Conservation (phyloP, 2,888 invertebrate genomes). For the Pharmacophagus antenor region DNA sequence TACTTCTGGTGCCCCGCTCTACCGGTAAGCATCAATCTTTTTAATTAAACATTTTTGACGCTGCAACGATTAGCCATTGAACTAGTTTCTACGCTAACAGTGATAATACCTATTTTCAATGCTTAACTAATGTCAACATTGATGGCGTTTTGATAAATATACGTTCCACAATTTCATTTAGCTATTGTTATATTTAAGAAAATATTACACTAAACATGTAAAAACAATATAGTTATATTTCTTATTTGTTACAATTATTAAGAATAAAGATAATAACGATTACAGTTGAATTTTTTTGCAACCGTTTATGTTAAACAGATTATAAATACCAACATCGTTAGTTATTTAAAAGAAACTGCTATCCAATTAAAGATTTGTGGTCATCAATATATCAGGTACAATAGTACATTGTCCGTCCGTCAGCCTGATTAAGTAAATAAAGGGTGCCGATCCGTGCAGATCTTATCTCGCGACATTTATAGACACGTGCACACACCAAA, state of each 20-base stretch:
- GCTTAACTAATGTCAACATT: too few relatives aligned
- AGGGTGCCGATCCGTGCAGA: conserved; percentile 74
- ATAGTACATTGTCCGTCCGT: conserved; percentile 79
- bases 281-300: too few relatives aligned
- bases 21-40: conserved; percentile 80
- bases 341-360: conserved; percentile 48
- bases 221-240: too few relatives aligned
- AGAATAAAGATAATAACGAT: too few relatives aligned
- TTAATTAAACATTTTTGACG: conserved; percentile 81
- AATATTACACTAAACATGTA: too few relatives aligned
- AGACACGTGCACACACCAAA: conserved; percentile 50
- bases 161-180: too few relatives aligned
- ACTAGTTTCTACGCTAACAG: conserved; percentile 70
- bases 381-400: conserved; percentile 75
- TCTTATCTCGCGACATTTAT: conserved; percentile 69
- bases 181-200: too few relatives aligned
- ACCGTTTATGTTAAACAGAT: conserved; percentile 26
- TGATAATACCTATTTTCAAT: conserved; percentile 40
- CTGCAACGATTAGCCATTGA: conserved; percentile 75
- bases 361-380: conserved; percentile 58
- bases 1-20: conserved; percentile 75
- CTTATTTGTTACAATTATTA: too few relatives aligned
- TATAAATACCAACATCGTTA: conserved; percentile 35
- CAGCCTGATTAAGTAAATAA: conserved; percentile 77
- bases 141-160: too few relatives aligned